These are phyloP conservation scores for Auanema sp. DNA, from an alignment of 2,888 invertebrate species.

Conservation along the genomic window DNA sequence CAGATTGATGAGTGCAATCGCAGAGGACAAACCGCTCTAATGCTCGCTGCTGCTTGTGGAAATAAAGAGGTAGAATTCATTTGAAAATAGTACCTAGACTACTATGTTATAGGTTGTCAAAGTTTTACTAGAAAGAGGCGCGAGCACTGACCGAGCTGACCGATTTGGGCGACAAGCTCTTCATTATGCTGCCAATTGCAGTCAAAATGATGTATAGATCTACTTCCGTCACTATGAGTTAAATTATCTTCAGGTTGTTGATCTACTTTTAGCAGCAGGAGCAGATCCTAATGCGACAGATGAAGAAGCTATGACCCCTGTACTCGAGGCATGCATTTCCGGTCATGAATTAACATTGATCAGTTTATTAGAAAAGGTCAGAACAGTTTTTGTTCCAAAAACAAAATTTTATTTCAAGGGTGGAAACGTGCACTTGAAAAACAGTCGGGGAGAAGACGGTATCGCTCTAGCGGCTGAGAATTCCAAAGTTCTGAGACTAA, in stretches of 20 bases:
- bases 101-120: constrained; percentile 21
- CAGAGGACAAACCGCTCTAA: constrained; percentile 65
- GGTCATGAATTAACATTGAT: constrained; percentile 50
- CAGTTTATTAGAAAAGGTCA: constrained; percentile 37
- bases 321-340: constrained; percentile 49
- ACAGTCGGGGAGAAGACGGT: constrained; percentile 49
- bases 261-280: constrained; percentile 32
- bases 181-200: constrained; percentile 43
- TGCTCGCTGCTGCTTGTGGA: constrained; percentile 70
- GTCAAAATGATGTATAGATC: constrained; percentile 31
- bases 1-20: constrained; percentile 45
- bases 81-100: not conserved
- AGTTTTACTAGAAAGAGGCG: constrained; percentile 29
- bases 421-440: constrained; percentile 52
- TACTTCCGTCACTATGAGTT: not conserved
- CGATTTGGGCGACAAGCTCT: constrained; percentile 30
- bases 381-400: not conserved
- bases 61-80: constrained; percentile 48
- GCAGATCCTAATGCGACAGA: constrained; percentile 42
- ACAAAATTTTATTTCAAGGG: constrained; percentile 51
- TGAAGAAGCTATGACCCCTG: constrained; percentile 44
- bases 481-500: constrained; percentile 27
- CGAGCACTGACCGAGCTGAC: constrained; percentile 26
- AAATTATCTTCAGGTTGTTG: constrained; percentile 32
- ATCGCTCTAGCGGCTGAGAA: constrained; percentile 40